These are phyloP conservation scores for Heloderma charlesbogerti DNA, from an alignment of 2,113 vertebrate genomes.

Conservation along the genomic window DNA sequence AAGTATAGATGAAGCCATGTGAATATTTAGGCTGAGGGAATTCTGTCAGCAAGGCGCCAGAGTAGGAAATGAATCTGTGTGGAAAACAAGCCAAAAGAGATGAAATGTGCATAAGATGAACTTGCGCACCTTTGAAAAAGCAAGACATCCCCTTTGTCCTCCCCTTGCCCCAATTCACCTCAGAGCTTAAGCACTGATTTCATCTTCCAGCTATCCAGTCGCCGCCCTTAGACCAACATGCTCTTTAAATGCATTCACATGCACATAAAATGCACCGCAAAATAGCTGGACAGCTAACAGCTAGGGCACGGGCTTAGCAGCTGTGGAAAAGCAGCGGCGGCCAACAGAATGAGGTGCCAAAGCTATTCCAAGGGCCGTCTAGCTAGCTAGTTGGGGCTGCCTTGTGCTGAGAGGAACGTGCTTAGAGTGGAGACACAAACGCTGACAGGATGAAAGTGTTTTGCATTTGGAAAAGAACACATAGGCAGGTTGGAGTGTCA, in stretches of 20 bases:
- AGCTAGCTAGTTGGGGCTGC: constrained; percentile 44
- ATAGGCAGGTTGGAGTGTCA: background rate
- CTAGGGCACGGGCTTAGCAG: constrained; percentile 60
- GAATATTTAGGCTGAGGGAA: background rate
- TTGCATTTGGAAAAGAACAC: background rate
- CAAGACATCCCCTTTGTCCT: background rate
- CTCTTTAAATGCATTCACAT: constrained; percentile 32
- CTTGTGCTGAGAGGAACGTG: constrained; percentile 25
- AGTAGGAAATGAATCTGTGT: background rate
- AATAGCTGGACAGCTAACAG: constrained; percentile 53
- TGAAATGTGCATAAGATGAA: background rate
- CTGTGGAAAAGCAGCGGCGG: constrained; percentile 31
- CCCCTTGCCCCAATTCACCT: too few species aligned
- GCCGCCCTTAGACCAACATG: constrained; percentile 21
- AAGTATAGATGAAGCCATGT: background rate
- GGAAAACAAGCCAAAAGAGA: background rate
- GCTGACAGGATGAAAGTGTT: constrained; percentile 5
- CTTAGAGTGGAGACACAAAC: constrained; percentile 24
- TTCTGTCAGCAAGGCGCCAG: background rate
- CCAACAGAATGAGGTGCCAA: constrained; percentile 37
- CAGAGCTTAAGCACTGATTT: background rate
- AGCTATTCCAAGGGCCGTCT: constrained; percentile 53
- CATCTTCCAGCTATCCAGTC: background rate
- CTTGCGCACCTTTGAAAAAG: background rate
- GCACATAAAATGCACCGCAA: constrained; percentile 40